phyloP scores from a whole-genome alignment of 2,888 invertebrate genomes.

The Strigamia maritima region DNA sequence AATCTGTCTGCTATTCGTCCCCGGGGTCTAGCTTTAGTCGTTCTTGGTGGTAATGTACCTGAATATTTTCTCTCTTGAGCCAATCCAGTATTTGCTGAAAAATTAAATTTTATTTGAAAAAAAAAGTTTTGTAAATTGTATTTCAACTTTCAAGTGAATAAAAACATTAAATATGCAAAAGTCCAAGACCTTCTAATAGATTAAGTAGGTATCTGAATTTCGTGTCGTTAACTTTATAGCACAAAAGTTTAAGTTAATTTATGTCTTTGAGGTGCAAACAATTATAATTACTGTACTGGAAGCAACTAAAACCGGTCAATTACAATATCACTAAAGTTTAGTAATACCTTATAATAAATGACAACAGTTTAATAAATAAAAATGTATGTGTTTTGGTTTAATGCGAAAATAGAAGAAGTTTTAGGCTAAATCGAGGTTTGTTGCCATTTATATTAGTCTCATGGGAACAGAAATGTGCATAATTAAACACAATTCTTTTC shows the following conservation, averaged over 20 bases:
- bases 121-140: too few species aligned
- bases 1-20: constrained; percentile 7
- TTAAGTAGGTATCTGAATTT: neutral
- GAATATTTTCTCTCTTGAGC: constrained; percentile 17
- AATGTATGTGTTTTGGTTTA: too few species aligned
- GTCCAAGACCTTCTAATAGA: neutral
- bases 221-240: neutral
- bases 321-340: too few species aligned
- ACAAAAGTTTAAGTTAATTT: neutral
- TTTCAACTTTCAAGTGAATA: neutral
- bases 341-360: too few species aligned
- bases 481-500: neutral
- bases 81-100: neutral
- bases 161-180: neutral
- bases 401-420: too few species aligned
- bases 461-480: neutral
- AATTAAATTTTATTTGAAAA: neutral
- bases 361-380: too few species aligned
- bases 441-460: neutral
- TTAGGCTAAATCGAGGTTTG: neutral
- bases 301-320: neutral
- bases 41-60: neutral
- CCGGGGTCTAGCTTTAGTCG: neutral
- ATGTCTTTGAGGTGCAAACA: neutral
- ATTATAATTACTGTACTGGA: neutral